Evolutionary conservation across 2,113 vertebrate species (phyloP), one percentile per base, ranked within the genome.

Genomic region (Nothoprocta pentlandii): DNA sequence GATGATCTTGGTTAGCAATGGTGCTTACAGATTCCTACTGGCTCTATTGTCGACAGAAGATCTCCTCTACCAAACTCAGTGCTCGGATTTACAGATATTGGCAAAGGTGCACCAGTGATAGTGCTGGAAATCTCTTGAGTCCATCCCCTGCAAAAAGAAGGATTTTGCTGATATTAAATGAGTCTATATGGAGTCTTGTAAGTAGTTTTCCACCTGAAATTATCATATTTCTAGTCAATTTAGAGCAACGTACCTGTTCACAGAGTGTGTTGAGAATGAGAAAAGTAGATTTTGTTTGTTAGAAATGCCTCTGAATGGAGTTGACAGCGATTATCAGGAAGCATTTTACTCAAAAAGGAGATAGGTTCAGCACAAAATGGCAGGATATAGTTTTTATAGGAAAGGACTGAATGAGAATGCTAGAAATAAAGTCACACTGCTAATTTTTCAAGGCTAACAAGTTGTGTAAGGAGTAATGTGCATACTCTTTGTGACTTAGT

Each of bases 401-500:
- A 22, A 75, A 41, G 21, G 68, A 59, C 42, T 53, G 4, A 46
- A 6, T 3, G 7, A 32, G 6, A 36, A 46, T 16, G 36, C 14
- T 25, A 15, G 53, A 34, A 49, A 49, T 4, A 32, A 42, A 76
- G 10, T 41, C 34, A 6, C 39, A 2, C 3, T 42, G 25, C 14
- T 63, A 62, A 26, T 22, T 76, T 82, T 79, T 91, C 78, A 63
- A 69, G 84, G 75, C 42, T 32, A 34, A 4, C 74, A n/a, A 28
- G 36, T 49, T 80, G 54, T 82, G 21, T 46, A 62, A 53, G 23
- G 49, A 75, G 53, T 51, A 89, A 30, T 41, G 26, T 12, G 36
- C 21, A 10, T 85, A 51, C 44, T 93, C 73, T 95, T 86, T 49
- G 36, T 95, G 64, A 94, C 91, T 62, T 90, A 64, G 16, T 76